Conservation (phyloP, 1,140 invertebrate species). For the Diorhabda sublineata region DNA sequence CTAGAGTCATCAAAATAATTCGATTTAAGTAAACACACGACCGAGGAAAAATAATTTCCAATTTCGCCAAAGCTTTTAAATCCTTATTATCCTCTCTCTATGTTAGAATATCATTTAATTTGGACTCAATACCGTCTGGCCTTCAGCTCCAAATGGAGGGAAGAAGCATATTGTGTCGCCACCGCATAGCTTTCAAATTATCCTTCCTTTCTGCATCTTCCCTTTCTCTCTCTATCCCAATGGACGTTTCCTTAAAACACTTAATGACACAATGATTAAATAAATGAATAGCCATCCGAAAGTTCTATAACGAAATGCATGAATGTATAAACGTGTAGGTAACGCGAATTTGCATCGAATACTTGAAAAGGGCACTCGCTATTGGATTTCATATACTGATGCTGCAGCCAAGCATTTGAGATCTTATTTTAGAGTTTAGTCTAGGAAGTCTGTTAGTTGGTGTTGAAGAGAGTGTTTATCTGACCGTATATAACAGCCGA, state of each 20-base stretch:
- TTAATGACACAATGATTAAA: not conserved
- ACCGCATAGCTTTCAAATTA: constrained; percentile 2
- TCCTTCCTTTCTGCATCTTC: not conserved
- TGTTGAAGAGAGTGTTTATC: too few species aligned
- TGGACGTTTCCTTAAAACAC: not conserved
- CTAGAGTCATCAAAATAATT: too few species aligned
- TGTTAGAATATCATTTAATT: constrained; percentile 1
- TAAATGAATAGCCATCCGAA: not conserved
- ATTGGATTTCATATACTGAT: not conserved
- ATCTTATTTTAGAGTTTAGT: not conserved
- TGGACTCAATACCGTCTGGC: not conserved
- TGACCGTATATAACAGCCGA: too few species aligned
- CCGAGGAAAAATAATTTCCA: not conserved
- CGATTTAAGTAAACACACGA: too few species aligned
- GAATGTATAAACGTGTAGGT: not conserved
- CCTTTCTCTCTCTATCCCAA: not conserved
- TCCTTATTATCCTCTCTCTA: not conserved
- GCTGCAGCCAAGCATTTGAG: not conserved
- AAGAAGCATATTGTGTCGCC: not conserved
- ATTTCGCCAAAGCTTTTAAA: not conserved
- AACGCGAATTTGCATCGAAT: not conserved
- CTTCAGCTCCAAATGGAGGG: not conserved
- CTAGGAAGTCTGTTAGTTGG: too few species aligned
- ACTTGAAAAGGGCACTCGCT: not conserved
- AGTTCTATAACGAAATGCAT: not conserved